Evolutionary conservation across 2,888 invertebrate genomes (phyloP).

Genomic region (Stenotaenia linearis): DNA sequence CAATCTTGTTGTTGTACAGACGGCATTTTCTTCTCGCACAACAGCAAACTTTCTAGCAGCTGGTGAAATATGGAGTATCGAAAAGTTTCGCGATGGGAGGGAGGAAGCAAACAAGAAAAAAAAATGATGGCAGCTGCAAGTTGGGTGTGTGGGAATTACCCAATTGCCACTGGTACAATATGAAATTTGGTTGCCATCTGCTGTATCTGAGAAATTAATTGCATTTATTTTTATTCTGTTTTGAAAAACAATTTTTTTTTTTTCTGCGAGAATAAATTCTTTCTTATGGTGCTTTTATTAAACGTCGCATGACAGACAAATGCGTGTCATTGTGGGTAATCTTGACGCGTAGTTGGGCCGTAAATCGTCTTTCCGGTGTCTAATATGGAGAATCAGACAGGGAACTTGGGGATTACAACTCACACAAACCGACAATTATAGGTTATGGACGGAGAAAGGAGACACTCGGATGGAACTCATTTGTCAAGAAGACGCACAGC

Average conservation of each 20-base stretch:
- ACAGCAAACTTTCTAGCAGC: neutral
- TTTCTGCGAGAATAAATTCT: neutral
- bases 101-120: neutral
- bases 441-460: neutral
- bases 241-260: neutral
- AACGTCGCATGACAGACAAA: neutral
- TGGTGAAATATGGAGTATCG: neutral
- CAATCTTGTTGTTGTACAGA: neutral
- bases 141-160: neutral
- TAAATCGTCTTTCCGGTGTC: neutral
- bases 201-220: neutral
- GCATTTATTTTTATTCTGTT: neutral
- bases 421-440: neutral
- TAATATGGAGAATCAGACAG: neutral
- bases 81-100: neutral
- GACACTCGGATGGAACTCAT: neutral
- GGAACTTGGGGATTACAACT: neutral
- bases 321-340: slow-evolving; percentile 3
- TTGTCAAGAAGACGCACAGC: neutral
- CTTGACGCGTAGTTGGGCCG: neutral
- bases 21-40: neutral
- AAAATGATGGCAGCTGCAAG: neutral
- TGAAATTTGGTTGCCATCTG: neutral
- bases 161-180: neutral
- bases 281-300: neutral